phyloP scores from a whole-genome alignment of 2,797 vertebrate species.

The Clamator glandarius region DNA sequence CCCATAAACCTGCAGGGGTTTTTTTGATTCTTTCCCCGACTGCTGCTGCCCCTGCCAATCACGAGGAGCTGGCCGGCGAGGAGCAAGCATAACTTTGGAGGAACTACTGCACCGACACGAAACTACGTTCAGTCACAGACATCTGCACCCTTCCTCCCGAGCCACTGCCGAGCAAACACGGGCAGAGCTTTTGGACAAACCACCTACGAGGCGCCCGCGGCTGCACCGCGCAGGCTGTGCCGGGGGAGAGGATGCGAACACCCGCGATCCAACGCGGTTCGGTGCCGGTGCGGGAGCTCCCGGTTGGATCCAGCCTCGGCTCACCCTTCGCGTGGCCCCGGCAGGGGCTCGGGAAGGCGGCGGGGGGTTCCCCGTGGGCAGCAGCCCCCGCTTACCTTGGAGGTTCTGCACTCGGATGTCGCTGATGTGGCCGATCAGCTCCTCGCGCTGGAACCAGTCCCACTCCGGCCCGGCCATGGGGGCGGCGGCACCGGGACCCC shows the following conservation, averaged over 20 bases:
- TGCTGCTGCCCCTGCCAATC: not conserved
- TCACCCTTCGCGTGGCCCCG: too few species aligned
- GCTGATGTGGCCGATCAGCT: conserved; percentile 96
- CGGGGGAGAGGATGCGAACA: too few species aligned
- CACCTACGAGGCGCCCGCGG: too few species aligned
- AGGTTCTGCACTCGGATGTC: conserved; percentile 97
- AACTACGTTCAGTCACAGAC: not conserved
- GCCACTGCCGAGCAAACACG: too few species aligned
- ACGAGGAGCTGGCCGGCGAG: not conserved
- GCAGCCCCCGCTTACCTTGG: conserved; percentile 83
- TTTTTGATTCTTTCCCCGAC: not conserved
- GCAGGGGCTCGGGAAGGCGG: not conserved
- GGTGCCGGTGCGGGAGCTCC: too few species aligned
- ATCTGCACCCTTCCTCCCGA: too few species aligned
- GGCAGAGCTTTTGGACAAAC: too few species aligned
- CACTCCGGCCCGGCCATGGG: conserved; percentile 90
- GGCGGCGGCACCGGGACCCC: not conserved
- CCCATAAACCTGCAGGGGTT: not conserved
- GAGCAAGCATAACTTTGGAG: conserved; percentile 17
- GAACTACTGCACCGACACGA: not conserved
- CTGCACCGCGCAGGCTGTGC: too few species aligned
- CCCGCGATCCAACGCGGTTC: too few species aligned
- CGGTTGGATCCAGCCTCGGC: too few species aligned
- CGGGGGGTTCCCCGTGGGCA: not conserved
- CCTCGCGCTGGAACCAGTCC: conserved; percentile 96